A percentile compares a stretch with the other conserved stretches of the same genome.
phyloP scores from a whole-genome alignment of 2,113 vertebrate genomes.

The Calonectris borealis region DNA sequence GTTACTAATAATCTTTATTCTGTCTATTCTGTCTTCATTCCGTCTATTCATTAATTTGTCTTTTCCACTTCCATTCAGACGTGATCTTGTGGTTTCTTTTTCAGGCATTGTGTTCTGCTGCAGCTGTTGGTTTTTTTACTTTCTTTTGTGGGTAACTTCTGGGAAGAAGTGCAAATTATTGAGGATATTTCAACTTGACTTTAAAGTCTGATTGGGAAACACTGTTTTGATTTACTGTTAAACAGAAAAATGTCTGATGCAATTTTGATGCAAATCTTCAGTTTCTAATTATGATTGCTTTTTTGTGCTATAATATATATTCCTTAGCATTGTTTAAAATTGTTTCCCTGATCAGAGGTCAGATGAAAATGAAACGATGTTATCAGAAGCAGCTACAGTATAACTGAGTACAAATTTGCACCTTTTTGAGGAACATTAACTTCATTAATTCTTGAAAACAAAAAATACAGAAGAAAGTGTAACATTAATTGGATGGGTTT shows the following conservation, averaged over 20 bases:
- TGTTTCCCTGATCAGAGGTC: not conserved
- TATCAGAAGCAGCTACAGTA: not conserved
- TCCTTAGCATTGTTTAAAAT: not conserved
- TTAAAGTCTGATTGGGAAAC: conserved; percentile 50
- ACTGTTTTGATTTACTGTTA: conserved; percentile 42
- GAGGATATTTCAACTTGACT: conserved; percentile 14
- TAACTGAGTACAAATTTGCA: not conserved
- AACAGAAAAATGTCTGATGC: conserved; percentile 39
- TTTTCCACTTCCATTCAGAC: not conserved
- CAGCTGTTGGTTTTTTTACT: not conserved
- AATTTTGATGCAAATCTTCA: conserved; percentile 58
- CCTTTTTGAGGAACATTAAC: not conserved
- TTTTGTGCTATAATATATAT: not conserved
- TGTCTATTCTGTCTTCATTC: not conserved
- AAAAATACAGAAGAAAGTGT: not conserved
- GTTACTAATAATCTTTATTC: not conserved
- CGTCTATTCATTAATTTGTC: not conserved
- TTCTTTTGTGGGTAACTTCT: not conserved
- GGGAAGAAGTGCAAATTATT: conserved; percentile 9
- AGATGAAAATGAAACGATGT: conserved; percentile 3
- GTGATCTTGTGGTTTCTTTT: not conserved
- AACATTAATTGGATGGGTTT: not conserved
- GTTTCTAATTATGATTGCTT: conserved; percentile 55
- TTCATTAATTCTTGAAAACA: conserved; percentile 5
- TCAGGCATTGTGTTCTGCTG: not conserved